Conservation (phyloP, 2,888 invertebrate species). For the Acanthosepion pharaonis region DNA sequence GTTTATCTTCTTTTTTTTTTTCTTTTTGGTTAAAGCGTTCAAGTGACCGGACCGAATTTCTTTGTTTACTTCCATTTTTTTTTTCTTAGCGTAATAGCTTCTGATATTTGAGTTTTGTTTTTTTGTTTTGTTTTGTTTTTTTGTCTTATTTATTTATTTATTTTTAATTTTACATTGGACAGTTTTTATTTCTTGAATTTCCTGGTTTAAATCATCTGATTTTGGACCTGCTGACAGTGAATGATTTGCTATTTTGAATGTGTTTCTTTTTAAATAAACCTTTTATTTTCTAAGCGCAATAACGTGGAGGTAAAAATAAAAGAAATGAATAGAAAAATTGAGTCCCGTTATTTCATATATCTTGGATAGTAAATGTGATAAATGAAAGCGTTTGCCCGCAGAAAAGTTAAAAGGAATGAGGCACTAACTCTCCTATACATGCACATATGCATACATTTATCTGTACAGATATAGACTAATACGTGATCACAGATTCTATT, state of each 20-base stretch:
- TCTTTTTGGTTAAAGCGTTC: neutral
- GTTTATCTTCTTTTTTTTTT: neutral
- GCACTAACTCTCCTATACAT: too few species aligned
- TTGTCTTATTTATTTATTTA: neutral
- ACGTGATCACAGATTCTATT: too few species aligned
- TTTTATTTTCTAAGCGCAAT: neutral
- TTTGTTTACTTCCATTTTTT: neutral
- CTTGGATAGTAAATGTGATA: neutral
- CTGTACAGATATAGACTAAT: too few species aligned
- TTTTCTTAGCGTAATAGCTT: neutral
- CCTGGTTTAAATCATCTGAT: slow-evolving; percentile 14
- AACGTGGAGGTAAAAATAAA: neutral
- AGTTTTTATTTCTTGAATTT: slow-evolving; percentile 1
- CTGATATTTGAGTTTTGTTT: neutral
- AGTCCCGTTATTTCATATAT: neutral
- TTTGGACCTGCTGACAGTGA: neutral
- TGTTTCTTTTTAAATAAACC: neutral
- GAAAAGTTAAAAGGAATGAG: neutral
- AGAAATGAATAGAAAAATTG: neutral
- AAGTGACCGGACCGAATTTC: neutral
- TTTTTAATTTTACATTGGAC: neutral
- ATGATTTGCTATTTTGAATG: neutral
- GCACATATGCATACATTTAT: too few species aligned
- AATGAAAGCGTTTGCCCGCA: neutral
- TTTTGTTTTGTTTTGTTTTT: neutral